These are phyloP conservation scores for Euschistus heros DNA, from an alignment of 1,140 invertebrate genomes.

Conservation along the genomic window DNA sequence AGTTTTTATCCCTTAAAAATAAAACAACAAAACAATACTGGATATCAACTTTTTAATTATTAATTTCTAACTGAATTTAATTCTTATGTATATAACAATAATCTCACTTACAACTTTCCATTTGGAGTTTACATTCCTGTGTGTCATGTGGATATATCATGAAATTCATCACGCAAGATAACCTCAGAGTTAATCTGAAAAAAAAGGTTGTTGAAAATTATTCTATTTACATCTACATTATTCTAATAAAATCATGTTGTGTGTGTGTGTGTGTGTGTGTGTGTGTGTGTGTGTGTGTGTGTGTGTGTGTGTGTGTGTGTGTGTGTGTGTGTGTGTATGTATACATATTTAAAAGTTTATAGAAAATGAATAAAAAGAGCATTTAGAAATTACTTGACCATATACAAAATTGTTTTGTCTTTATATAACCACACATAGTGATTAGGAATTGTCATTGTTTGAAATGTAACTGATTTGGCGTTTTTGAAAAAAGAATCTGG, in stretches of 20 bases:
- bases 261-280: too few relatives aligned
- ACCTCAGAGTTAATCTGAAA: constrained; percentile 58
- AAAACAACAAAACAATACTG: too few relatives aligned
- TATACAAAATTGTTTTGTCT: constrained; percentile 77
- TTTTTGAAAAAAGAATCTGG: constrained; percentile 84
- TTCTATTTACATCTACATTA: background rate
- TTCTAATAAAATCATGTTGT: background rate
- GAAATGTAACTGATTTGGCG: constrained; percentile 83
- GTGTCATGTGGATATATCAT: constrained; percentile 84
- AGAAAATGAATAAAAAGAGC: background rate
- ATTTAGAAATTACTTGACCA: constrained; percentile 57
- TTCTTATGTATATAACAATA: too few relatives aligned
- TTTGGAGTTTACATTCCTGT: constrained; percentile 81
- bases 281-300: too few relatives aligned
- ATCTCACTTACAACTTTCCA: constrained; percentile 73
- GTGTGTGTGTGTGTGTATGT: too few relatives aligned
- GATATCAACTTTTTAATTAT: too few relatives aligned
- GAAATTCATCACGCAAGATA: constrained; percentile 87
- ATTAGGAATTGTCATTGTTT: constrained; percentile 88
- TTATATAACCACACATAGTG: constrained; percentile 83
- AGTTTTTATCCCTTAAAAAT: too few relatives aligned
- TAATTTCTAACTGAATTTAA: too few relatives aligned
- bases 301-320: too few relatives aligned
- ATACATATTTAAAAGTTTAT: background rate
- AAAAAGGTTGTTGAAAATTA: constrained; percentile 4